phyloP scores from a whole-genome alignment of 1,140 invertebrate species.

The Thaumetopoea pityocampa region DNA sequence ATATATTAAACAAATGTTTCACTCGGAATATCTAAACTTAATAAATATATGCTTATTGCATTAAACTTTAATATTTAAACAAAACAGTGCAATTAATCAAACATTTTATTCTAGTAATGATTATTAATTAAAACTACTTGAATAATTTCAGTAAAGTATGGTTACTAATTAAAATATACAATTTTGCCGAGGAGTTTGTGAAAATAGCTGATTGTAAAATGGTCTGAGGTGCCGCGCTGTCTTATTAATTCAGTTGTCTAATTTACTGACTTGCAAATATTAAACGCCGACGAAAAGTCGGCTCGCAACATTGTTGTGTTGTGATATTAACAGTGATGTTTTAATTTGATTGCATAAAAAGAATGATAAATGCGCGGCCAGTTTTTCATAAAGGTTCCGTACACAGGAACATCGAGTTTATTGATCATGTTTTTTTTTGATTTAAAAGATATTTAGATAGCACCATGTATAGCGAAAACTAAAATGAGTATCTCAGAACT shows the following conservation, averaged over 20 bases:
- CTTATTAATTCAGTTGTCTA: conserved; percentile 40
- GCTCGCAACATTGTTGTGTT: conserved; percentile 43
- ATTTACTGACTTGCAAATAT: conserved; percentile 42
- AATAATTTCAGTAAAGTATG: not conserved
- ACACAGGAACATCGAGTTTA: not conserved
- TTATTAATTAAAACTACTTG: not conserved
- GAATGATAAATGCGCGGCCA: not conserved
- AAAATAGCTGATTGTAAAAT: conserved; percentile 1
- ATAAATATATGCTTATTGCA: no score
- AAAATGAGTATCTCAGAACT: no score
- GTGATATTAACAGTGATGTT: conserved; percentile 37
- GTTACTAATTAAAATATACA: conserved; percentile 7
- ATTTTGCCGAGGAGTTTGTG: conserved; percentile 1
- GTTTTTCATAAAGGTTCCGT: not conserved
- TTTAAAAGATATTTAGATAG: no score
- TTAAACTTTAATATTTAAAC: no score
- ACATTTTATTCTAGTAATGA: no score
- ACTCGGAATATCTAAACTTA: no score
- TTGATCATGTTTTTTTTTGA: not conserved
- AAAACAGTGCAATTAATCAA: no score
- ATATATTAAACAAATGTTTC: no score
- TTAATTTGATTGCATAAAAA: conserved; percentile 27
- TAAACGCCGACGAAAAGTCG: conserved; percentile 22
- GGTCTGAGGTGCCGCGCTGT: conserved; percentile 27
- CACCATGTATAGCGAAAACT: no score